Evolutionary conservation across 1,140 invertebrate species (phyloP).

Genomic region (Eubasilissa regina): DNA sequence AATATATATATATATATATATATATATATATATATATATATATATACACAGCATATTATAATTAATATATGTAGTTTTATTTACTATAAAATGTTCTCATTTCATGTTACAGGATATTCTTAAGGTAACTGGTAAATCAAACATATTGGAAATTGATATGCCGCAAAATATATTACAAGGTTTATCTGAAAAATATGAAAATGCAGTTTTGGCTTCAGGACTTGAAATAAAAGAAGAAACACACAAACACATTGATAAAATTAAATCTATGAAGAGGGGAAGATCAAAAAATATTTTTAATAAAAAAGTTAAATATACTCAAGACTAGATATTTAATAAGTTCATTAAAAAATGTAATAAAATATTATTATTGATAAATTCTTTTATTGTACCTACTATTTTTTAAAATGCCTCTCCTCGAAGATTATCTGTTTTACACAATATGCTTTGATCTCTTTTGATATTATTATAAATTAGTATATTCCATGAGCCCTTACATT

Average conservation of each 20-base stretch:
- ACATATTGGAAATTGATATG: conserved; percentile 67
- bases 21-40: no score
- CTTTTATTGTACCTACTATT: neutral
- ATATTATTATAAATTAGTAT: no score
- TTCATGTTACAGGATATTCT: conserved; percentile 68
- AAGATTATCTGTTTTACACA: no score
- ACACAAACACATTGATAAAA: conserved; percentile 66
- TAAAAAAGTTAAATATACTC: conserved; percentile 31
- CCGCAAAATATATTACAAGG: conserved; percentile 65
- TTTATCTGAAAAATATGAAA: conserved; percentile 67
- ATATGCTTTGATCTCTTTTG: no score
- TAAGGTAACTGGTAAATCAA: conserved; percentile 64
- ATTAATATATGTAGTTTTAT: neutral
- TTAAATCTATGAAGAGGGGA: conserved; percentile 68
- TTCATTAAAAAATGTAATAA: neutral
- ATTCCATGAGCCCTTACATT: no score
- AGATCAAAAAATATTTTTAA: conserved; percentile 41
- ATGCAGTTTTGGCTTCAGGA: conserved; percentile 70
- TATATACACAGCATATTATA: neutral
- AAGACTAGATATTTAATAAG: neutral
- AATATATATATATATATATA: no score
- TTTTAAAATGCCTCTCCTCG: no score
- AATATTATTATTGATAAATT: neutral
- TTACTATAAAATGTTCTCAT: neutral
- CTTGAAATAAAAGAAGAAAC: conserved; percentile 66